Base-by-base conservation (phyloP, 2,888 invertebrate genomes). In the Abrostola tripartita region DNA sequence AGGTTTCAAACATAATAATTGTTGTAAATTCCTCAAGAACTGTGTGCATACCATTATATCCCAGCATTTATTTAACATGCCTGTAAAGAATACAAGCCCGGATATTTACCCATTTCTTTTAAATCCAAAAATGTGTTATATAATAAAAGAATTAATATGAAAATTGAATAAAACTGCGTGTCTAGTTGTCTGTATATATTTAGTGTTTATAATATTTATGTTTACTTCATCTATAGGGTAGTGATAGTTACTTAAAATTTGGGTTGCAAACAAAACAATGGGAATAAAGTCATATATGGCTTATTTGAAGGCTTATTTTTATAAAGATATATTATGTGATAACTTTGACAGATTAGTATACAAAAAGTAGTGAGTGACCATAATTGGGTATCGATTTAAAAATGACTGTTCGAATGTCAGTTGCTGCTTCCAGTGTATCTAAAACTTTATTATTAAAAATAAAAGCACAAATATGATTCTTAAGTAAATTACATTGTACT, bases 51-150 rank as follows among this genome's bases (percentile, higher is more conserved):
- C 24, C 24, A 24, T 4, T 14, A 44, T 14, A 7, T 54, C 41
- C 12, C 40, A 56, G 71, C 64, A 70, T 56, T 71, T 59, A 75
- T 70, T 63, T 56, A 11, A 58, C 49, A 56, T 53, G 44, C 37
- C 10, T 37, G 38, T 65, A 52, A 60, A 58, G 35, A 36, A n/a
- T 24, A 44, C 14, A 24, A 47, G 5, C 44, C 44, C 44, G 24
- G 24, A 24, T 14, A 9, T 47, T 47, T 9, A 47, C 24, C 24
- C 9, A 7, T 41, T 41, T 41, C n/a, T 24, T 47, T 24, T 14
- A n/a, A 12, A 9, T 24, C 6, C 24, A 47, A 12, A 47, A 24
- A 1, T 24, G 24, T 24, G 24, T 47, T 47, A 8, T 47, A 24
- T 47, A 24, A 24, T 24, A 24, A 24, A 24, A 24, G 2, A 47